These are phyloP conservation scores for Glyptemys insculpta DNA, from an alignment of 2,797 vertebrate genomes.

Conservation along the genomic window DNA sequence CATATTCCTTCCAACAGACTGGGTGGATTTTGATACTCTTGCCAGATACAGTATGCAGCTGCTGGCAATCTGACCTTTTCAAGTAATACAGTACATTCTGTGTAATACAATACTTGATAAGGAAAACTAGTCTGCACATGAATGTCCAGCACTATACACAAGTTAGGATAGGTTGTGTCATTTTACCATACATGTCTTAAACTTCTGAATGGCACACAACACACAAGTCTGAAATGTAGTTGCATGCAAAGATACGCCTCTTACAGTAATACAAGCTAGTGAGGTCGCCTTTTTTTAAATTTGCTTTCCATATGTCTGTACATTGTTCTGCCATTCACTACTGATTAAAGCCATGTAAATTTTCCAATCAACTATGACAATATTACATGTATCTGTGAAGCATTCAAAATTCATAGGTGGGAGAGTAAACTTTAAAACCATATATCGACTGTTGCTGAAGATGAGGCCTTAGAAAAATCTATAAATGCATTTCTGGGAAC, in stretches of 20 bases:
- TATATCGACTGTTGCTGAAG: neutral
- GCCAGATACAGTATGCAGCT: neutral
- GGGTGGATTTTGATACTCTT: constrained; percentile 15
- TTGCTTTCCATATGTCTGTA: neutral
- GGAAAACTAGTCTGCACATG: constrained; percentile 20
- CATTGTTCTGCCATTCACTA: neutral
- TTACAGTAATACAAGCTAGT: neutral
- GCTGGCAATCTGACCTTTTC: constrained; percentile 29
- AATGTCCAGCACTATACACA: neutral
- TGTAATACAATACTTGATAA: neutral
- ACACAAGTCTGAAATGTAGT: neutral
- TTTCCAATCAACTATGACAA: neutral
- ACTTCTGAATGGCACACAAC: neutral
- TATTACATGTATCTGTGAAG: neutral
- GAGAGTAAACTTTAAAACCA: neutral
- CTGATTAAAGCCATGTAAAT: neutral
- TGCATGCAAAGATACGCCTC: neutral
- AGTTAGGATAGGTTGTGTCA: neutral
- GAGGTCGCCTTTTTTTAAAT: neutral
- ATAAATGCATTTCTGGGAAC: neutral
- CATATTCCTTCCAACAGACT: constrained; percentile 10
- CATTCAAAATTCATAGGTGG: neutral
- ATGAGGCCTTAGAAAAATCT: neutral
- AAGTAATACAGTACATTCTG: constrained; percentile 15
- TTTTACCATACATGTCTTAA: neutral